Evolutionary conservation across 2,888 invertebrate species (phyloP), one percentile per base, ranked within the genome.

Genomic region (Nemotelus pantherinus): DNA sequence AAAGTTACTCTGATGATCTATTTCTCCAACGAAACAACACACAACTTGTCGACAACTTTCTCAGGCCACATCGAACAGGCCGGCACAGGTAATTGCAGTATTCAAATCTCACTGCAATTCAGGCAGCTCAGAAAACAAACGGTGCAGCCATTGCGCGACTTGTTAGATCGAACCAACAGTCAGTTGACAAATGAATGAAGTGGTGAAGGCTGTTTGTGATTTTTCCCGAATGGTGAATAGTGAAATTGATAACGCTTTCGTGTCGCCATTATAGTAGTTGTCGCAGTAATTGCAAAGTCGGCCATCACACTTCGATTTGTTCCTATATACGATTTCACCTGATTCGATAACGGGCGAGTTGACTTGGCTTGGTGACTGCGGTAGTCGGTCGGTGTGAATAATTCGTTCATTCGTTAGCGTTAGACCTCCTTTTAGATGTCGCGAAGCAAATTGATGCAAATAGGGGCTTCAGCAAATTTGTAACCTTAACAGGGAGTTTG

Each of bases 401-500:
- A 60, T 60, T 50, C 60, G 48, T 60, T 60, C 41, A 74, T 48
- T 74, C 74, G 74, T 74, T 74, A 74, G 60, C 74, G 60, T 50
- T 48, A 60, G 60, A 74, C 60, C 74, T 50, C 63, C 60, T 50
- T 60, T 47, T 48, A 74, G 60, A 72, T 58, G 58, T 10, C 63
- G 60, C 63, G 50, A 50, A 74, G 74, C 74, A 74, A 74, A 74
- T 74, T 74, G 74, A 60, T 74, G 74, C 74, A 60, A 60, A 74
- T 74, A 74, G 60, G 74, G 74, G 74, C 74, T 63, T 47, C 70
- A 53, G 70, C 53, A 55, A 70, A 70, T 70, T 70, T 70, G 70
- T 70, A 55, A 41, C 6, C 55, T 53, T 53, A 25, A 53, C 53
- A 50, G 53, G 25, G 2, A 70, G 70, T 55, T 70, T 53, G 70